phyloP scores from a whole-genome alignment of 2,888 invertebrate genomes.

The Allygus modestus region DNA sequence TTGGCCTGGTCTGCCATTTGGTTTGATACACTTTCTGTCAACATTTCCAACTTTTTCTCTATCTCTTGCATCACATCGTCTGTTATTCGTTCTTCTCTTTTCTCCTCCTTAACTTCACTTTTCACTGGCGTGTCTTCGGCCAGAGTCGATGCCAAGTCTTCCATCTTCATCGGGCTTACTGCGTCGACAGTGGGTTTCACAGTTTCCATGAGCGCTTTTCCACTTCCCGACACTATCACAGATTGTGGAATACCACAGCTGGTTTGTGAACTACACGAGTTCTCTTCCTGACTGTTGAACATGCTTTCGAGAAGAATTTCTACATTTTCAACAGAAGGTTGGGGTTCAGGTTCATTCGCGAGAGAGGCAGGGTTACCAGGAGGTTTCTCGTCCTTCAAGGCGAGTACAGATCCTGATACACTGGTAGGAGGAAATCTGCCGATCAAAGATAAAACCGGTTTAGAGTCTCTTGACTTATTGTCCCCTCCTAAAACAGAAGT shows the following conservation, averaged over 20 bases:
- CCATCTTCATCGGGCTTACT: conserved; percentile 71
- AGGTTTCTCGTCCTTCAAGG: background rate
- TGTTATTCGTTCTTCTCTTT: conserved; percentile 13
- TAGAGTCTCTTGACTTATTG: background rate
- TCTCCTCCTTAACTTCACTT: conserved; percentile 41
- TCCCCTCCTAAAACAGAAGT: background rate
- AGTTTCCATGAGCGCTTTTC: conserved; percentile 68
- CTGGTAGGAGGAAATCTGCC: background rate
- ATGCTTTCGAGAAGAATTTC: conserved; percentile 71
- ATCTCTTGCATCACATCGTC: conserved; percentile 52
- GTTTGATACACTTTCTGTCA: conserved; percentile 17
- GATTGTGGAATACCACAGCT: conserved; percentile 63
- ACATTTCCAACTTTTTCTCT: conserved; percentile 34
- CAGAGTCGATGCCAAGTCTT: conserved; percentile 69
- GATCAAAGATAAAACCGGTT: background rate
- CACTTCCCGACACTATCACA: conserved; percentile 65
- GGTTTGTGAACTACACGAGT: conserved; percentile 39
- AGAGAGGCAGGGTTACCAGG: background rate
- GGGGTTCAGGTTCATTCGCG: background rate
- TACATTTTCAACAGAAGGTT: conserved; percentile 68
- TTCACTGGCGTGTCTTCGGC: conserved; percentile 53
- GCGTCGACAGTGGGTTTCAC: background rate
- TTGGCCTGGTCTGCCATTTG: background rate
- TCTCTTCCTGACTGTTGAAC: conserved; percentile 70
- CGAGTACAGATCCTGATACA: background rate